Percentiles rank a stretch among this genome's conserved stretches.
These are phyloP conservation scores for Numenius arquata DNA, from an alignment of 2,113 vertebrate species.

Conservation along the genomic window DNA sequence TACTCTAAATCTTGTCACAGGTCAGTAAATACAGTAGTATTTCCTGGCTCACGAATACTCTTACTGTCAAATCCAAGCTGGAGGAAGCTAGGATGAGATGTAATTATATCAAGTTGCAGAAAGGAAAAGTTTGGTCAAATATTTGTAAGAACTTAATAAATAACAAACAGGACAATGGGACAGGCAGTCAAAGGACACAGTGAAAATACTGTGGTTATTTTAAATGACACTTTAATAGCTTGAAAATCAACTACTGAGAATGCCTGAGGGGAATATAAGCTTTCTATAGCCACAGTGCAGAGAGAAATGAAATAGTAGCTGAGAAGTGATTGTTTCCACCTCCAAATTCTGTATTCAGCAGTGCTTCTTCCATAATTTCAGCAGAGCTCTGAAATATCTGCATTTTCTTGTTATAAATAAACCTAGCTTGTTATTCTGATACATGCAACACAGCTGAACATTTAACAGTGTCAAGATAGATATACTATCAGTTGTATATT, in stretches of 20 bases:
- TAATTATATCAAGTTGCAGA: not conserved
- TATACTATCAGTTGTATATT: not conserved
- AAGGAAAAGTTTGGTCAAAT: not conserved
- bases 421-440: not conserved
- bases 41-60: not conserved
- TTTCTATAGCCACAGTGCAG: not conserved
- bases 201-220: constrained; percentile 17
- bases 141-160: constrained; percentile 6
- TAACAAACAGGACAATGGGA: not conserved
- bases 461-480: constrained; percentile 2
- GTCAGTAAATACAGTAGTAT: not conserved
- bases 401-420: constrained; percentile 44
- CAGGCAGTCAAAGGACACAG: not conserved
- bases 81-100: not conserved
- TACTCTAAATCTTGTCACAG: not conserved
- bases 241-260: constrained; percentile 21
- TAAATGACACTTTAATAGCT: constrained; percentile 28
- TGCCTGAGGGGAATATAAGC: constrained; percentile 5
- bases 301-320: constrained; percentile 26
- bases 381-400: not conserved
- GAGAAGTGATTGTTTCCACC: constrained; percentile 4
- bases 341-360: constrained; percentile 24
- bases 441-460: not conserved
- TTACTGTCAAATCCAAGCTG: not conserved
- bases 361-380: constrained; percentile 6